Base-by-base conservation (phyloP, 2,113 vertebrate species). In the Shinisaurus crocodilurus region DNA sequence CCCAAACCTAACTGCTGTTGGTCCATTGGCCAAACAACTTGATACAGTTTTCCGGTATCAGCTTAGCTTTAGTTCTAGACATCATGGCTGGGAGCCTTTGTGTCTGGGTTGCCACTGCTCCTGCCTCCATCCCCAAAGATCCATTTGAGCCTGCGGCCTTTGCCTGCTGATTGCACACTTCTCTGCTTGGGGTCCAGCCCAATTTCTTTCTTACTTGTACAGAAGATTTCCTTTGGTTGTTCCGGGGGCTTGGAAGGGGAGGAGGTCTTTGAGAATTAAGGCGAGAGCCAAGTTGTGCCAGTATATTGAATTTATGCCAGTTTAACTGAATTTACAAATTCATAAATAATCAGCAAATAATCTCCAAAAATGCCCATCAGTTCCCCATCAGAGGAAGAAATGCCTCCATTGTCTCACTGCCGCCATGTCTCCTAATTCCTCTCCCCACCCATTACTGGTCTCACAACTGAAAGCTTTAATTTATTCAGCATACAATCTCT, bases 401-500 rank as follows among this genome's bases (percentile, higher is more conserved):
- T 60, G n/a, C 48, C n/a, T 80, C 63, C n/a, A 90, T 90, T 80
- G 74, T 80, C 75, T 85, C 63, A 54, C 32, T 85, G 82, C 57
- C 74, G 54, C 82, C 45, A 54, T 80, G 75, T 43, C 48, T 85
- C 75, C 83, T 86, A 86, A 90, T 90, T 90, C 75, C 48, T 67
- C 57, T 85, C 70, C 82, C 63, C 45, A 85, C 45, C 74, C 63
- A 86, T 90, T 90, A 86, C 75, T 90, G 63, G 75, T 70, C 63
- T 80, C 63, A 43, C 75, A 85, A 90, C 72, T 85, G 82, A 85
- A 90, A 80, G 74, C 83, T 86, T 90, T 90, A 90, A 90, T 90
- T 90, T 90, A 90, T 90, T 86, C 83, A 90, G 83, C 83, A 70
- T 90, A 90, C 83, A 86, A 34, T 90, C 83, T 90, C 82, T 90